These are phyloP conservation scores for Cremastobaeus sp. DNA, from an alignment of 2,888 invertebrate genomes.

Conservation along the genomic window DNA sequence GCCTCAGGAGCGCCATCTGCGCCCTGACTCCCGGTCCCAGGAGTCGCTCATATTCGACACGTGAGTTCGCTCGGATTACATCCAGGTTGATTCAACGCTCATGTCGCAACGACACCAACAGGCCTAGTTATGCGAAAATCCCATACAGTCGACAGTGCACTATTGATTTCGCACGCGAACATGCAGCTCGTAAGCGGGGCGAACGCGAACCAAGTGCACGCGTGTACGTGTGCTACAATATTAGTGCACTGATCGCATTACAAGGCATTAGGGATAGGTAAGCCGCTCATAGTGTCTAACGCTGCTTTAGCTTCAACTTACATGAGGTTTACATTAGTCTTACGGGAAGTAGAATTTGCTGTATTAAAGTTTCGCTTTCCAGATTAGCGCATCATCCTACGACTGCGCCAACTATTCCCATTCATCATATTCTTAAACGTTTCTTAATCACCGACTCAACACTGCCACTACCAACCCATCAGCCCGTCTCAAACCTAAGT, in stretches of 20 bases:
- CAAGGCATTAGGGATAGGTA: conserved; percentile 76
- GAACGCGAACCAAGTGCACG: conserved; percentile 44
- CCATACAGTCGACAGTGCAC: conserved; percentile 63
- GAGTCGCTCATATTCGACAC: too few species aligned
- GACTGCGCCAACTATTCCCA: conserved; percentile 7
- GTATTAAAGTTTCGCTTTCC: conserved; percentile 23
- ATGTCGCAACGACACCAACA: conserved; percentile 19
- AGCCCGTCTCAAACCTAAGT: too few species aligned
- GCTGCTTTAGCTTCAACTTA: conserved; percentile 60
- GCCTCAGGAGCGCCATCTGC: conserved; percentile 24
- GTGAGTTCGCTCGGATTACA: too few species aligned
- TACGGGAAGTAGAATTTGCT: conserved; percentile 23
- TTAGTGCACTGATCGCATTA: conserved; percentile 77
- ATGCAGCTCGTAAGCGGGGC: conserved; percentile 52
- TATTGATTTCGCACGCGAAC: conserved; percentile 70
- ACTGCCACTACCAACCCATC: too few species aligned
- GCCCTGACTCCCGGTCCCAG: background rate
- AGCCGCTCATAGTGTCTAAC: conserved; percentile 69
- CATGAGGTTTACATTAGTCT: conserved; percentile 54
- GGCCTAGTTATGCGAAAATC: conserved; percentile 66
- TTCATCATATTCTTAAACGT: too few species aligned
- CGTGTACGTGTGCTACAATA: conserved; percentile 62
- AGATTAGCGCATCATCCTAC: conserved; percentile 1
- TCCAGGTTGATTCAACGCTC: background rate
- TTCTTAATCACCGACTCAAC: too few species aligned